Conservation (phyloP, 1,140 invertebrate genomes). For the Nymphalis io region DNA sequence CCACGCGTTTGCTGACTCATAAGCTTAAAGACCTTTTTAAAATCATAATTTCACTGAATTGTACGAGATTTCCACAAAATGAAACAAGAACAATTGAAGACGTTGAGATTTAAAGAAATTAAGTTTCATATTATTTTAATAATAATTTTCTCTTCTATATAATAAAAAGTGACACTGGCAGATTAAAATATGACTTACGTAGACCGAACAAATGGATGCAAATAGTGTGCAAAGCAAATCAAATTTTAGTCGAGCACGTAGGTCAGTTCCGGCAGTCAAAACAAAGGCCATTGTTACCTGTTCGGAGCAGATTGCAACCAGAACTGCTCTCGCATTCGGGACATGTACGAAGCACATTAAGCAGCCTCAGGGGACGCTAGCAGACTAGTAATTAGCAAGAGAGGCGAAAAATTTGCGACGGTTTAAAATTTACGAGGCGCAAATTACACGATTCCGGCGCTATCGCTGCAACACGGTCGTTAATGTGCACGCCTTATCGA, state of each 20-base stretch:
- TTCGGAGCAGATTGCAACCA: constrained; percentile 62
- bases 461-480: constrained; percentile 72
- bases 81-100: background rate
- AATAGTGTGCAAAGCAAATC: constrained; percentile 48
- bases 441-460: constrained; percentile 76
- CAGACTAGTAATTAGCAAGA: constrained; percentile 77
- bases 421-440: constrained; percentile 78
- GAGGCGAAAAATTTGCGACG: constrained; percentile 79
- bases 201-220: constrained; percentile 36
- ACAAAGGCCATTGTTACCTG: constrained; percentile 76
- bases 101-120: background rate
- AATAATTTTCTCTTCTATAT: background rate
- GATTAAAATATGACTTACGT: constrained; percentile 16
- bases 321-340: constrained; percentile 69
- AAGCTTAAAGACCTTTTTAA: constrained; percentile 11
- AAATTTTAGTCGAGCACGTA: constrained; percentile 69
- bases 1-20: constrained; percentile 62
- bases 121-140: background rate
- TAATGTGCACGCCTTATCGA: constrained; percentile 79
- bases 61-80: background rate
- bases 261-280: constrained; percentile 71
- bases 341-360: constrained; percentile 75
- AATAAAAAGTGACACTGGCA: background rate
- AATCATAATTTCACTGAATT: constrained; percentile 5
- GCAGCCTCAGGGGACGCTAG: constrained; percentile 73